phyloP scores from a whole-genome alignment of 2,888 invertebrate genomes.

The Noctua fimbriata region DNA sequence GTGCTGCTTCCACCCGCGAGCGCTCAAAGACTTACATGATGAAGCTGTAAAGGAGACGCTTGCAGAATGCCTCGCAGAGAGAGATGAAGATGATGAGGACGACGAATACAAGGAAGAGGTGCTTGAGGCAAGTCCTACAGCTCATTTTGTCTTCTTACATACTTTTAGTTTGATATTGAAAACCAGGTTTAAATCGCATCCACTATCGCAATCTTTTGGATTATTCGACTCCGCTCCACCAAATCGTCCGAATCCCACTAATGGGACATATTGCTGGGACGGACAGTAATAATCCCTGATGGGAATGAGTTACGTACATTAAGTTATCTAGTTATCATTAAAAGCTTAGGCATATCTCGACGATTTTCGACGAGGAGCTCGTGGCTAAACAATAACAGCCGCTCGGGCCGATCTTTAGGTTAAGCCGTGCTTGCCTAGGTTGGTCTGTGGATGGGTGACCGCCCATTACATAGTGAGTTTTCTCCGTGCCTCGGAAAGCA shows the following conservation, averaged over 20 bases:
- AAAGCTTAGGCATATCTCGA: neutral
- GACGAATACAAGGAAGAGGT: conserved; percentile 45
- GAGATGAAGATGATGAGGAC: conserved; percentile 25
- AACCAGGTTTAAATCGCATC: neutral
- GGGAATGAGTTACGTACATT: neutral
- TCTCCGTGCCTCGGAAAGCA: no score
- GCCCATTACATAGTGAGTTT: no score
- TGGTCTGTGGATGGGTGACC: no score
- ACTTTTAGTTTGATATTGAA: neutral
- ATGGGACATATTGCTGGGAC: neutral
- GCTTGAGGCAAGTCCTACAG: conserved; percentile 12
- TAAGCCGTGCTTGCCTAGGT: no score
- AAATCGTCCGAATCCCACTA: neutral
- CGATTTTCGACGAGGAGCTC: no score
- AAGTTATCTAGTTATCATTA: neutral
- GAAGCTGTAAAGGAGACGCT: conserved; percentile 30
- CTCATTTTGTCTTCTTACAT: neutral
- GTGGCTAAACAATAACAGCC: no score
- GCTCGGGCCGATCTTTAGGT: no score
- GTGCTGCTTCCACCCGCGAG: conserved; percentile 62
- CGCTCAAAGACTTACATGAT: conserved; percentile 44
- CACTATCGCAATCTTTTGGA: neutral
- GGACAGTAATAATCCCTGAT: neutral
- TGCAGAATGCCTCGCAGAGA: conserved; percentile 40
- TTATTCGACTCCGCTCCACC: neutral